Base-by-base conservation (phyloP, 2,888 invertebrate species). In the Teleiodes luculella region DNA sequence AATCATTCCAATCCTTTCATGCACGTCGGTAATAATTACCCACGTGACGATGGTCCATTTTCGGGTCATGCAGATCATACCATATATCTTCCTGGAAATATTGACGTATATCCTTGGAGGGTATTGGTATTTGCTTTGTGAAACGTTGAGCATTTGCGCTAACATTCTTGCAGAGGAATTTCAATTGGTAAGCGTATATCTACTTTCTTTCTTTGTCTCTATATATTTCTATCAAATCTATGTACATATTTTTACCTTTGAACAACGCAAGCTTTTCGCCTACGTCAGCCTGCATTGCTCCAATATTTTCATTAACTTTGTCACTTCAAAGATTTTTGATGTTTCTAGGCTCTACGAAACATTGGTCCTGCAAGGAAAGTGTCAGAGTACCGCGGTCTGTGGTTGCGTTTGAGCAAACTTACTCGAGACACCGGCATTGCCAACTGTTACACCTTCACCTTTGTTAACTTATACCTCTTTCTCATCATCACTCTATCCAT, bases 401-500 rank as follows among this genome's bases (percentile, higher is more conserved):
- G 94, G 94, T 88, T 94, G 53, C 91, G 94, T 0, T 74, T 94
- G 18, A 94, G 94, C 76, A 93, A 92, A 76, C 81, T 94, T 8
- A 92, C 93, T 0, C 82, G 93, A 18, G 92, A 92, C 64, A 92
- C 93, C 0, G 94, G 94, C 56, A 91, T 92, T 43, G 92, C 94
- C 2, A 91, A 92, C 62, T 93, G 93, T 66, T 94, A 94, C 65
- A 92, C 93, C 0, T 91, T 94, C 60, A 94, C 92, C 1, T 94
- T 93, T 64, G 83, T 94, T 54, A 92, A 91, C 67, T 83, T 94
- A 3, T 94, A 94, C 70, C 83, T 94, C 10, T 94, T 94, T 69
- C 90, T 94, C 10, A 92, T 94, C 55, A 94, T 94, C 51, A 94
- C 94, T 0, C 76, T 94, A n/a, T 94, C 94, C 0, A 92, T 94